These are phyloP conservation scores for Platynereis dumerilii DNA, from an alignment of 2,888 invertebrate species.

Conservation along the genomic window DNA sequence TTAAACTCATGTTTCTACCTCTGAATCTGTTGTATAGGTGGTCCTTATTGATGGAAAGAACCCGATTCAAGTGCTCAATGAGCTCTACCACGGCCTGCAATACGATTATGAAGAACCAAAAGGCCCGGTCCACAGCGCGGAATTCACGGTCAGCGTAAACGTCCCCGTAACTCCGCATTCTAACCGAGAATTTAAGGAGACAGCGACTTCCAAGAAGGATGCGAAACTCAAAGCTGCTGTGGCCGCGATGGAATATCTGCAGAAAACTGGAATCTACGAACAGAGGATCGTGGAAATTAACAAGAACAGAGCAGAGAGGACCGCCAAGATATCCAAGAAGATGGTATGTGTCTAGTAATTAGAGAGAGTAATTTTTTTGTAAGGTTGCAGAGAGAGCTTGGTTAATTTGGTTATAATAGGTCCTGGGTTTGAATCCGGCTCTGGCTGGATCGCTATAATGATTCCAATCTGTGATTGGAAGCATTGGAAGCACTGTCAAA, in stretches of 20 bases:
- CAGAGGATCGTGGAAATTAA: neutral
- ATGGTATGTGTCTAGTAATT: too few relatives aligned
- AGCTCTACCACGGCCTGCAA: slow-evolving; percentile 25
- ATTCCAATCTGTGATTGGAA: too few relatives aligned
- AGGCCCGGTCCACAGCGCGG: slow-evolving; percentile 7
- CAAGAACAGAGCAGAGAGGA: slow-evolving; percentile 1
- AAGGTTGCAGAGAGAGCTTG: too few relatives aligned
- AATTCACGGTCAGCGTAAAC: slow-evolving; percentile 9
- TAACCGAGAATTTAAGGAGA: neutral
- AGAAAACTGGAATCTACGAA: neutral
- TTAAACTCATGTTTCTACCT: too few relatives aligned
- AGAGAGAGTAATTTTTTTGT: too few relatives aligned
- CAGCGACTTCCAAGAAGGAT: slow-evolving; percentile 19
- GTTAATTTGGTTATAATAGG: too few relatives aligned
- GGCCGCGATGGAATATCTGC: slow-evolving; percentile 9
- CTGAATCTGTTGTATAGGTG: neutral
- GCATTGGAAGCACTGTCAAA: neutral
- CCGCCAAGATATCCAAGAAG: neutral
- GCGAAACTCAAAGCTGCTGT: slow-evolving; percentile 21
- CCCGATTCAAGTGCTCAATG: slow-evolving; percentile 22
- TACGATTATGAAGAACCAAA: slow-evolving; percentile 7
- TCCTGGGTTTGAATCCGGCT: too few relatives aligned
- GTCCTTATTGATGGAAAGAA: slow-evolving; percentile 20
- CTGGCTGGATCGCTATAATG: too few relatives aligned
- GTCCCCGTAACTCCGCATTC: neutral